These are phyloP conservation scores for Gadus macrocephalus DNA, from an alignment of 2,113 vertebrate species.

Conservation along the genomic window DNA sequence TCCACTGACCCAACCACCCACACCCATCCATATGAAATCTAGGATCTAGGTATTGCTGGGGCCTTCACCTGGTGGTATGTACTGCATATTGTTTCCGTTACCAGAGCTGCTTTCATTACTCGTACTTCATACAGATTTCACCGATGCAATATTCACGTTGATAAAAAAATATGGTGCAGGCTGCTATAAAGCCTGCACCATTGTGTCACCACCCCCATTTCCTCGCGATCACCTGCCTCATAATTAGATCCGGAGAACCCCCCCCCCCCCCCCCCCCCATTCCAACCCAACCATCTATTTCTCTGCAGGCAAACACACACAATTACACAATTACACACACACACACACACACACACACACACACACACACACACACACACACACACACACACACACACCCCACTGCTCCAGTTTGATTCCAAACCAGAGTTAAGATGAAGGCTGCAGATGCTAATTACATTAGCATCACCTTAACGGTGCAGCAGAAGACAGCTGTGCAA, in stretches of 20 bases:
- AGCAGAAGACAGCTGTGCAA: constrained; percentile 59
- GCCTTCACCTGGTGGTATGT: constrained; percentile 35
- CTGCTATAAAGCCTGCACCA: constrained; percentile 55
- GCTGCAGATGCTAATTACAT: constrained; percentile 69
- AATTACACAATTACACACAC: neutral
- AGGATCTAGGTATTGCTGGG: neutral
- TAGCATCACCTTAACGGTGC: constrained; percentile 65
- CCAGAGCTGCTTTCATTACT: constrained; percentile 37
- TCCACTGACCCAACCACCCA: neutral
- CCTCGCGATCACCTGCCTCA: constrained; percentile 42
- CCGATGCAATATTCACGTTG: constrained; percentile 53
- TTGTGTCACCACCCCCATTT: constrained; percentile 55
- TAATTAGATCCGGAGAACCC: constrained; percentile 64
- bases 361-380: constrained; percentile 3
- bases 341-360: neutral
- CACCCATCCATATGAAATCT: too few species aligned
- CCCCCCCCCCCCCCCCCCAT: neutral
- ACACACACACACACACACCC: constrained; percentile 8
- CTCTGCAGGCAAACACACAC: neutral
- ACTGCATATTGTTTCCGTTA: constrained; percentile 20
- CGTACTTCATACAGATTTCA: constrained; percentile 28
- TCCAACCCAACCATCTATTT: constrained; percentile 22
- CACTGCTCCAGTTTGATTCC: constrained; percentile 26
- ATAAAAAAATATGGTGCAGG: too few species aligned
- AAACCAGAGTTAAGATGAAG: constrained; percentile 50